Conservation (phyloP, 2,888 invertebrate species). For the Xestia sexstrigata region DNA sequence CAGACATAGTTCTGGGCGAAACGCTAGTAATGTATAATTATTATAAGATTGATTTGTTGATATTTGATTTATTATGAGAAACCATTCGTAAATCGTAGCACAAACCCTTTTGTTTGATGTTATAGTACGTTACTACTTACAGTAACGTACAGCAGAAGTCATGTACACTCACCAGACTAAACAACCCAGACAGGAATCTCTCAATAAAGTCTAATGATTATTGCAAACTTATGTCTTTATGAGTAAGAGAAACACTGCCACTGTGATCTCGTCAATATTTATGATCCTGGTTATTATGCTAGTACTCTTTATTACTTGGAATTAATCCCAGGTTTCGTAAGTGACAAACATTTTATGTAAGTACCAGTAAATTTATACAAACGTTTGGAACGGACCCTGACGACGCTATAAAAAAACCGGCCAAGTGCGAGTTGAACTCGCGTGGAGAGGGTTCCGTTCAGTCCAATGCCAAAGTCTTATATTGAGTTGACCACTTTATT, state of each 20-base stretch:
- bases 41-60: too few species aligned
- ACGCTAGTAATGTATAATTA: too few species aligned
- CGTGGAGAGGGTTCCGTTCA: too few species aligned
- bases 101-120: constrained; percentile 1
- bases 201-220: constrained; percentile 47
- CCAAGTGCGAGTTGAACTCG: too few species aligned
- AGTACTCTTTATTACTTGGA: background rate
- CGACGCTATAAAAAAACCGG: too few species aligned
- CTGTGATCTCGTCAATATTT: constrained; percentile 1
- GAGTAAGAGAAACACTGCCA: constrained; percentile 17
- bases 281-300: background rate
- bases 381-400: too few species aligned
- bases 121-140: background rate
- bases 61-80: background rate
- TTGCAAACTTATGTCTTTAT: constrained; percentile 29
- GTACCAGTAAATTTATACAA: too few species aligned
- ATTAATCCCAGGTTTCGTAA: background rate
- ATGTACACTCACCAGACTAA: constrained; percentile 27
- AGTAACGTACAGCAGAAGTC: background rate
- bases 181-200: constrained; percentile 36
- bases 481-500: too few species aligned
- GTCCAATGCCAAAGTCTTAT: too few species aligned
- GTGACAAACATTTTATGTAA: background rate
- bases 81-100: background rate
- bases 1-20: too few species aligned